Evolutionary conservation across 2,888 invertebrate species (phyloP).

Genomic region (Pasiphila rectangulata): DNA sequence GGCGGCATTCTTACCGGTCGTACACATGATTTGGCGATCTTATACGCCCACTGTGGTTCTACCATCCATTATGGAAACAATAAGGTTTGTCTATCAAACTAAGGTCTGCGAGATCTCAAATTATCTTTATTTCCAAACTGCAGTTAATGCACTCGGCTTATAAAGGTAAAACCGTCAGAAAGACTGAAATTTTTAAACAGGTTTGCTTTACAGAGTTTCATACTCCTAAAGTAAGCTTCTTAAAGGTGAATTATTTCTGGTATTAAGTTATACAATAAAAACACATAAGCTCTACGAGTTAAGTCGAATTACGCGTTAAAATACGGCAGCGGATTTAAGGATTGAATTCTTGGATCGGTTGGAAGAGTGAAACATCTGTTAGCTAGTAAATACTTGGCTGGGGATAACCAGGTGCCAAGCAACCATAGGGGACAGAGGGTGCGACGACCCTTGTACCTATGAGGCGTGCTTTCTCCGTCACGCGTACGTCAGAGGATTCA

Average conservation of each 20-base stretch:
- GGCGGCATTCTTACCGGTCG: conserved; percentile 41
- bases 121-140: conserved; percentile 2
- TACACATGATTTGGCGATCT: conserved; percentile 37
- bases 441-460: conserved; percentile 69
- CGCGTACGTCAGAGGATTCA: conserved; percentile 47
- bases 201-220: conserved; percentile 22
- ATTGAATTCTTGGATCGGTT: conserved; percentile 39
- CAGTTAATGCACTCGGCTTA: conserved; percentile 11
- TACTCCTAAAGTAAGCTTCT: conserved; percentile 14
- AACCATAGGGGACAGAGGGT: conserved; percentile 66
- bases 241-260: conserved; percentile 17
- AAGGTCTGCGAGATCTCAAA: neutral
- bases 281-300: conserved; percentile 1
- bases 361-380: conserved; percentile 66
- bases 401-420: conserved; percentile 73
- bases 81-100: neutral
- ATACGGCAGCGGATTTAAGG: conserved; percentile 19
- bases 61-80: neutral
- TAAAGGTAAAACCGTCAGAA: conserved; percentile 15
- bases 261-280: conserved; percentile 3
- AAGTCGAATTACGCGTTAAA: conserved; percentile 5
- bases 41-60: neutral
- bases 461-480: conserved; percentile 56
- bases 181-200: conserved; percentile 29
- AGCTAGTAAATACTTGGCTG: conserved; percentile 49